A percentile compares a stretch with the other conserved stretches of the same genome.
These are phyloP conservation scores for Tetanocera ferruginea DNA, from an alignment of 2,888 invertebrate genomes.

Conservation along the genomic window DNA sequence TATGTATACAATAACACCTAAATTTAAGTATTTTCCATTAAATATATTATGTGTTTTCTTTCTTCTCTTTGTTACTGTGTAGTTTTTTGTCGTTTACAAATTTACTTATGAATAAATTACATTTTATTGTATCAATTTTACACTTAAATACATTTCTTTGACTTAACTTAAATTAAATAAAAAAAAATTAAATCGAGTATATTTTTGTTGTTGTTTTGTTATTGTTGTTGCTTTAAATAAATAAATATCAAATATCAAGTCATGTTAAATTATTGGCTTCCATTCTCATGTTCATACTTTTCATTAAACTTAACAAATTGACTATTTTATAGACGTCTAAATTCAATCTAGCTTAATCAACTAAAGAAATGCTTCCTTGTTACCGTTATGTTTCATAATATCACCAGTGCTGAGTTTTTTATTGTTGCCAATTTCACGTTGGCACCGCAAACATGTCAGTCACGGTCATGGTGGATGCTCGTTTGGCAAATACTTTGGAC, in stretches of 20 bases:
- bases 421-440: slow-evolving; percentile 38
- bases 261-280: slow-evolving; percentile 5
- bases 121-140: slow-evolving; percentile 22
- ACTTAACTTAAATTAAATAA: slow-evolving; percentile 29
- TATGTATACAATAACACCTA: not conserved
- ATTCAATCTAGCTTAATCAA: slow-evolving; percentile 45
- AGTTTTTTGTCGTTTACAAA: slow-evolving; percentile 1
- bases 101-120: slow-evolving; percentile 17
- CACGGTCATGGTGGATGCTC: slow-evolving; percentile 64
- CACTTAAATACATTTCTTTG: slow-evolving; percentile 21
- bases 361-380: slow-evolving; percentile 60
- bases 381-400: slow-evolving; percentile 39
- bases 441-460: slow-evolving; percentile 26
- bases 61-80: slow-evolving; percentile 18
- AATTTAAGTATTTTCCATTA: not conserved
- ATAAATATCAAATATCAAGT: slow-evolving; percentile 23
- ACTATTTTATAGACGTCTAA: slow-evolving; percentile 53
- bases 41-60: slow-evolving; percentile 10
- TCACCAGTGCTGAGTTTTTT: slow-evolving; percentile 41
- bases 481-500: slow-evolving; percentile 58
- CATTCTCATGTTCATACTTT: not conserved
- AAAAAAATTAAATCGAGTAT: slow-evolving; percentile 26
- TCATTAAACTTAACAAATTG: slow-evolving; percentile 55
- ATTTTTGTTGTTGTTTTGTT: not conserved
- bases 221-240: slow-evolving; percentile 18